Percentiles rank a stretch among this genome's conserved stretches.
These are phyloP conservation scores for Cydia splendana DNA, from an alignment of 1,140 invertebrate genomes.

Conservation along the genomic window DNA sequence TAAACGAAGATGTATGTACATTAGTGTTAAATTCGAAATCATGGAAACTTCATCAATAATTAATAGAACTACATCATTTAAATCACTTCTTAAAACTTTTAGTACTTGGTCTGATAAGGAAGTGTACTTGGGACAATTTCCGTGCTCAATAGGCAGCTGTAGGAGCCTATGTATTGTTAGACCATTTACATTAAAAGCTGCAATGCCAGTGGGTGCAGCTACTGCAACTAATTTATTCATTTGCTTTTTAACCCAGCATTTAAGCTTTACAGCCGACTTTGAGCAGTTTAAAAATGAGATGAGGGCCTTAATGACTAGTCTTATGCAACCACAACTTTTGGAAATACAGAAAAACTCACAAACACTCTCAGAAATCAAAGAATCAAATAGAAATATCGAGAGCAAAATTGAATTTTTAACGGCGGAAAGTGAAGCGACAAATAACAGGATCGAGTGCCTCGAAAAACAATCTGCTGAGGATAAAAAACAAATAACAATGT, in stretches of 20 bases:
- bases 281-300: too few relatives aligned
- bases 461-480: too few relatives aligned
- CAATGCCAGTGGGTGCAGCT: slow-evolving; percentile 44
- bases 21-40: slow-evolving; percentile 48
- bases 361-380: too few relatives aligned
- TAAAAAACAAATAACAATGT: too few relatives aligned
- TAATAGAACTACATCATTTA: slow-evolving; percentile 42
- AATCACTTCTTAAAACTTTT: slow-evolving; percentile 40
- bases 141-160: slow-evolving; percentile 44
- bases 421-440: too few relatives aligned
- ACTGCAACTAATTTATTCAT: slow-evolving; percentile 42
- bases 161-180: slow-evolving; percentile 44
- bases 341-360: too few relatives aligned
- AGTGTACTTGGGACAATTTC: slow-evolving; percentile 42
- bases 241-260: slow-evolving; percentile 37
- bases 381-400: too few relatives aligned
- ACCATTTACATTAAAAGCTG: slow-evolving; percentile 45
- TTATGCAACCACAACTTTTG: too few relatives aligned
- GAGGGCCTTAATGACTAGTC: too few relatives aligned
- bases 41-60: slow-evolving; percentile 49
- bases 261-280: too few relatives aligned
- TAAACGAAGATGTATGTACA: slow-evolving; percentile 41
- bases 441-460: too few relatives aligned
- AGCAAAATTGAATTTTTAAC: too few relatives aligned
- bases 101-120: slow-evolving; percentile 43